phyloP scores from a whole-genome alignment of 2,888 invertebrate genomes.

The Cephus pygmeus region DNA sequence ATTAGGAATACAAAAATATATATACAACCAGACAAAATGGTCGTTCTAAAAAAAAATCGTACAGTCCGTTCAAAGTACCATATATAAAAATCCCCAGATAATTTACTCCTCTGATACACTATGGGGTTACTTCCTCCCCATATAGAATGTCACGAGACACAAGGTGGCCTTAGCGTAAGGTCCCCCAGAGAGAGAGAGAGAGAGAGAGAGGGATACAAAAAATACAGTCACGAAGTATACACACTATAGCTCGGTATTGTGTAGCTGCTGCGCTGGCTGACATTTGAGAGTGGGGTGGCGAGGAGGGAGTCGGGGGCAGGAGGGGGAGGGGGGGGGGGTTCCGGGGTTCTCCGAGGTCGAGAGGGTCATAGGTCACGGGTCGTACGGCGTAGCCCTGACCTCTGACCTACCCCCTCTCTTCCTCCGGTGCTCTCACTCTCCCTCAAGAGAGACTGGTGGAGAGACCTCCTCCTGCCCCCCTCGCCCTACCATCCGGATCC shows the following conservation, averaged over 20 bases:
- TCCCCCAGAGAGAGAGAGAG: conserved; percentile 13
- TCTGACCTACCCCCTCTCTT: conserved; percentile 48
- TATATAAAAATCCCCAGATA: not conserved
- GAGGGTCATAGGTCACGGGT: conserved; percentile 60
- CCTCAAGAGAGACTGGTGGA: not conserved
- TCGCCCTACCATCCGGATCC: conserved; percentile 17
- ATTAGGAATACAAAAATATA: too few relatives aligned
- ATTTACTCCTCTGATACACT: not conserved
- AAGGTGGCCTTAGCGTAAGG: not conserved
- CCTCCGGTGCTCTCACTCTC: conserved; percentile 15
- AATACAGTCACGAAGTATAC: conserved; percentile 26
- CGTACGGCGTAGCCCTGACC: conserved; percentile 63
- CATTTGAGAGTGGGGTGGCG: conserved; percentile 27
- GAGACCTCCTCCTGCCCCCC: conserved; percentile 12
- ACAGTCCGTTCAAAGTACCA: not conserved
- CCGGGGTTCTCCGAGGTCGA: conserved; percentile 34
- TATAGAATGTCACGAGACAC: not conserved
- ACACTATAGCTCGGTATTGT: conserved; percentile 18
- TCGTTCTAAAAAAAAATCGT: not conserved
- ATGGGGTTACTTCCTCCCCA: not conserved
- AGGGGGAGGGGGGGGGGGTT: conserved; percentile 31
- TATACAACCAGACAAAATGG: not conserved
- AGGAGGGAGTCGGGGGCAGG: conserved; percentile 49
- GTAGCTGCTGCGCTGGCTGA: conserved; percentile 26
- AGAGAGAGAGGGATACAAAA: conserved; percentile 1